Percentiles rank a stretch among this genome's conserved stretches.
phyloP scores from a whole-genome alignment of 2,888 invertebrate species.

The Ophion ventricosus region DNA sequence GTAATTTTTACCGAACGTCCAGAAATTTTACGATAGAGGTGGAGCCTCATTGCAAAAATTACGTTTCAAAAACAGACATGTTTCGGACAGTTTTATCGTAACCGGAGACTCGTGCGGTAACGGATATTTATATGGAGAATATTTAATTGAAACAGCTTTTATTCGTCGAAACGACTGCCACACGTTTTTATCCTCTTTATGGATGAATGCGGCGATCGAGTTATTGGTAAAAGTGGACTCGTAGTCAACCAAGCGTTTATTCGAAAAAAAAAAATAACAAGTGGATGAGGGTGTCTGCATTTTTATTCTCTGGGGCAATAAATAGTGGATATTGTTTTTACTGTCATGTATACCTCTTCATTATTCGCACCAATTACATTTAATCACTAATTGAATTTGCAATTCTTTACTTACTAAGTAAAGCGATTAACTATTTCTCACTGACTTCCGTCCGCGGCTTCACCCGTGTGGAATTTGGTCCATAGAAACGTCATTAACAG shows the following conservation, averaged over 20 bases:
- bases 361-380: too few relatives aligned
- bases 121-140: slow-evolving; percentile 20
- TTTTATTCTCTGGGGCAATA: too few relatives aligned
- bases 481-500: too few relatives aligned
- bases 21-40: neutral
- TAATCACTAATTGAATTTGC: too few relatives aligned
- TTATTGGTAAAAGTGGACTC: slow-evolving; percentile 29
- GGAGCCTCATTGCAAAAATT: neutral
- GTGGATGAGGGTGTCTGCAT: neutral
- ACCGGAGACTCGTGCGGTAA: slow-evolving; percentile 11
- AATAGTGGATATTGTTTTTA: too few relatives aligned
- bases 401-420: too few relatives aligned
- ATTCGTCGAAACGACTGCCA: neutral
- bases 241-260: slow-evolving; percentile 3
- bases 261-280: slow-evolving; percentile 1
- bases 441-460: too few relatives aligned
- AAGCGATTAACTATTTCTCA: too few relatives aligned
- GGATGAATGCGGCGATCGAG: slow-evolving; percentile 14
- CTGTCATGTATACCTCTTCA: too few relatives aligned
- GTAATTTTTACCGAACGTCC: slow-evolving; percentile 22
- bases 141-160: slow-evolving; percentile 30
- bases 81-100: slow-evolving; percentile 15
- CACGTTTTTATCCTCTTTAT: slow-evolving; percentile 30
- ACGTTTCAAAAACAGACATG: slow-evolving; percentile 15
- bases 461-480: too few relatives aligned